A percentile compares a stretch with the other conserved stretches of the same genome.
Evolutionary conservation across 2,797 vertebrate genomes (phyloP).

Genomic region (Streptopelia turtur): DNA sequence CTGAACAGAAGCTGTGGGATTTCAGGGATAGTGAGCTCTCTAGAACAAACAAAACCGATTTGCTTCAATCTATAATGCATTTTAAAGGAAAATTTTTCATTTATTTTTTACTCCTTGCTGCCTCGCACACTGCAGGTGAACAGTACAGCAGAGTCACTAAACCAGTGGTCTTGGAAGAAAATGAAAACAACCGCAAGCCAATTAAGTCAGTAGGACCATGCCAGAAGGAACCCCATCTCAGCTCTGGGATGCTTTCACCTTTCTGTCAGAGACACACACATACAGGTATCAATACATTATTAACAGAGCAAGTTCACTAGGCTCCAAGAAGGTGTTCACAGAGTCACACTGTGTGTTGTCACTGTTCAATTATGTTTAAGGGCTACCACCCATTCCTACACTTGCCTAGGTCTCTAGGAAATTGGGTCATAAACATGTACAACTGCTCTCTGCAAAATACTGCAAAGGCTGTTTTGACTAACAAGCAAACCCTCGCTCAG

Average conservation of each 20-base stretch:
- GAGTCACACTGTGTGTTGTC: neutral
- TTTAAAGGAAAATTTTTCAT: slow-evolving; percentile 16
- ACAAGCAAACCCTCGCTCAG: neutral
- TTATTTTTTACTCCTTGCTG: neutral
- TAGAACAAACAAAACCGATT: neutral
- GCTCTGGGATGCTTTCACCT: neutral
- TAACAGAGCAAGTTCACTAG: neutral
- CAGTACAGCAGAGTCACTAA: neutral
- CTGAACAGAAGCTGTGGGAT: neutral
- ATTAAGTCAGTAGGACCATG: neutral
- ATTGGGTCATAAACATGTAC: neutral
- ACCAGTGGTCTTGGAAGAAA: neutral
- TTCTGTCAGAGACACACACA: neutral
- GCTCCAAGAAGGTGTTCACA: neutral
- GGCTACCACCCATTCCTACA: neutral
- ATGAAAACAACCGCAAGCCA: neutral
- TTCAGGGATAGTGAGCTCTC: neutral
- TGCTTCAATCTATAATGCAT: neutral
- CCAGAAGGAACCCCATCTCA: slow-evolving; percentile 5
- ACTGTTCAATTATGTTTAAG: neutral
- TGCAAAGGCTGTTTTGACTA: neutral
- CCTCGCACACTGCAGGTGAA: neutral
- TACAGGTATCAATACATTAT: neutral
- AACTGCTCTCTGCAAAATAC: neutral
- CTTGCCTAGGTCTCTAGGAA: neutral